Conservation (phyloP, 2,888 invertebrate genomes). For the Bibio marci region DNA sequence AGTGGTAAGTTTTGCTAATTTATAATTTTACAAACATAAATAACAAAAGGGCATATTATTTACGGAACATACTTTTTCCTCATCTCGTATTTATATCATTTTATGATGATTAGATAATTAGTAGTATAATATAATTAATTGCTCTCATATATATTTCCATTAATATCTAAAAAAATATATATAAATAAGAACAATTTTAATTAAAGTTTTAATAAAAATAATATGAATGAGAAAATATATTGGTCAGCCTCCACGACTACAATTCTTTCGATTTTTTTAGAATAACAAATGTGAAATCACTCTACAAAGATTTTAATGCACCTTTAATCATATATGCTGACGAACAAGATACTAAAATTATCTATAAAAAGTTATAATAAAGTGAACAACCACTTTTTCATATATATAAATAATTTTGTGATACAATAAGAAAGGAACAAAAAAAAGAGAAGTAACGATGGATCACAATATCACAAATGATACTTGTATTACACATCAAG, state of each 20-base stretch:
- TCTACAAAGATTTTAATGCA: neutral
- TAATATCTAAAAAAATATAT: neutral
- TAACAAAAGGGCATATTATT: neutral
- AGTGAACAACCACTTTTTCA: no score
- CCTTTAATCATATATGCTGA: neutral
- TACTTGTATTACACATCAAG: conserved; percentile 5
- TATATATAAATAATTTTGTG: no score
- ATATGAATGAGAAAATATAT: conserved; percentile 9
- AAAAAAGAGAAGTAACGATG: no score
- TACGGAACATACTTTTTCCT: no score
- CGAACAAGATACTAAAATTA: no score
- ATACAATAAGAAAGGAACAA: no score
- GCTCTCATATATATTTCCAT: neutral
- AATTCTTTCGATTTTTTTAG: conserved; percentile 29
- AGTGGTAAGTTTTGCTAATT: conserved; percentile 23
- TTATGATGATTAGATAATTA: neutral
- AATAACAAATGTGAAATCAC: neutral
- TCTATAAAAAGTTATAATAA: no score
- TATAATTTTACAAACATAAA: neutral
- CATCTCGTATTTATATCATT: no score
- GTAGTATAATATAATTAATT: neutral
- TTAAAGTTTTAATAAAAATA: neutral
- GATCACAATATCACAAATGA: conserved; percentile 3
- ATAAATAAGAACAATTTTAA: neutral
- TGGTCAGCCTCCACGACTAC: conserved; percentile 22